Percentiles rank a stretch among this genome's conserved stretches.
These are phyloP conservation scores for Mesorhabditis spiculigera DNA, from an alignment of 2,888 invertebrate species.

Conservation along the genomic window DNA sequence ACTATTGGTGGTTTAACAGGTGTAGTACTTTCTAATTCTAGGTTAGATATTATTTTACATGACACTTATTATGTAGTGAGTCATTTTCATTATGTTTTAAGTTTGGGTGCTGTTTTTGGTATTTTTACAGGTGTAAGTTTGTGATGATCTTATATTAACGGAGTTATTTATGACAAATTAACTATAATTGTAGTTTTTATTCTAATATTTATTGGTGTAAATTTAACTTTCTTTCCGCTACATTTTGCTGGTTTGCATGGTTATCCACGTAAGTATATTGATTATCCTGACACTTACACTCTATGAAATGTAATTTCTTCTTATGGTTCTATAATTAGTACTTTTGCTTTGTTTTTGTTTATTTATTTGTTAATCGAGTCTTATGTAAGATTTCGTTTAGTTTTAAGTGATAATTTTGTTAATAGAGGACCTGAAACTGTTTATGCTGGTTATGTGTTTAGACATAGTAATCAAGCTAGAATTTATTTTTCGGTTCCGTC, in stretches of 20 bases:
- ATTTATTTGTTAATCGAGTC: conserved; percentile 68
- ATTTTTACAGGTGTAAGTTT: conserved; percentile 74
- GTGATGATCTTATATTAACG: conserved; percentile 72
- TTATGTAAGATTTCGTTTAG: conserved; percentile 38
- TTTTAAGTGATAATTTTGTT: conserved; percentile 35
- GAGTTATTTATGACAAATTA: conserved; percentile 67
- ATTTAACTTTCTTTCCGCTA: conserved; percentile 78
- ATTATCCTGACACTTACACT: conserved; percentile 71
- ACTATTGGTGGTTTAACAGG: conserved; percentile 69
- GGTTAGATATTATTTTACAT: conserved; percentile 75
- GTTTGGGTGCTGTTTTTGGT: conserved; percentile 76
- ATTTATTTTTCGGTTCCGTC: conserved; percentile 37
- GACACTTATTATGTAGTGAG: conserved; percentile 82
- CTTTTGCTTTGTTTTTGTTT: conserved; percentile 67
- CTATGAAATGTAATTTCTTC: conserved; percentile 72
- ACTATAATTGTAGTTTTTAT: conserved; percentile 72
- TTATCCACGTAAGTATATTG: conserved; percentile 75
- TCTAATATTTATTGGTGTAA: conserved; percentile 74
- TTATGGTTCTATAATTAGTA: conserved; percentile 70
- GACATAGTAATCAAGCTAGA: conserved; percentile 39
- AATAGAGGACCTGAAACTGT: conserved; percentile 37
- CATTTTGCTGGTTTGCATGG: conserved; percentile 73
- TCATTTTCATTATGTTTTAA: conserved; percentile 78
- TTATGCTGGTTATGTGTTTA: conserved; percentile 40
- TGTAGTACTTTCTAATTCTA: conserved; percentile 71